phyloP scores from a whole-genome alignment of 2,113 vertebrate species.

The Microcebus jonahi region DNA sequence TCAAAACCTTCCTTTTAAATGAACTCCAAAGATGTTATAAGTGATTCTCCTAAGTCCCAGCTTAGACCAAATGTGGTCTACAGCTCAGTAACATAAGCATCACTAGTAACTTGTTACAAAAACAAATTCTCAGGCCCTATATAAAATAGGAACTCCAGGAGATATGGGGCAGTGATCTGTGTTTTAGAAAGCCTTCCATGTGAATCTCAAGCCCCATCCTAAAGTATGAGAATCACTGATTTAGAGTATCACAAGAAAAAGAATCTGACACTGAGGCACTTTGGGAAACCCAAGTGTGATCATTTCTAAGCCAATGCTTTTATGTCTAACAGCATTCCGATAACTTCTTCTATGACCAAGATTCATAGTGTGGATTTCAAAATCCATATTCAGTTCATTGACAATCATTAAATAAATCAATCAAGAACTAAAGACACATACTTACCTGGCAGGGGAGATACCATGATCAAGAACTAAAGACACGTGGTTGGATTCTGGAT shows the following conservation, averaged over 20 bases:
- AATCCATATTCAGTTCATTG: neutral
- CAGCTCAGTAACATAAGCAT: neutral
- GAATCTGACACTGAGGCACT: neutral
- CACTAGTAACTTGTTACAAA: neutral
- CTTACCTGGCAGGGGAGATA: too few relatives aligned
- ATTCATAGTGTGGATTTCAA: neutral
- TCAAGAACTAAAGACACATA: neutral
- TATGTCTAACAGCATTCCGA: neutral
- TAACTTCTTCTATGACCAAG: neutral
- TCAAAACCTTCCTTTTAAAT: conserved; percentile 28
- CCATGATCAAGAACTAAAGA: neutral
- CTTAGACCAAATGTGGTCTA: neutral
- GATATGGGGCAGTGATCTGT: neutral
- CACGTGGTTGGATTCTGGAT: neutral
- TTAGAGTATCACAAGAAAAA: neutral
- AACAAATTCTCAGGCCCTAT: neutral
- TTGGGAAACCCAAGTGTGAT: neutral
- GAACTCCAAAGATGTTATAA: neutral
- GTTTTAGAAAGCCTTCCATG: neutral
- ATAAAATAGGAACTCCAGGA: neutral
- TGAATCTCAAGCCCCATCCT: neutral
- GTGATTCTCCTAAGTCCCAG: neutral
- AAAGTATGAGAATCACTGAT: neutral
- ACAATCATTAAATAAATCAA: neutral
- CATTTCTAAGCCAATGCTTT: neutral